Conservation (phyloP, 2,888 invertebrate species). For the Caenorhabditis sp. region DNA sequence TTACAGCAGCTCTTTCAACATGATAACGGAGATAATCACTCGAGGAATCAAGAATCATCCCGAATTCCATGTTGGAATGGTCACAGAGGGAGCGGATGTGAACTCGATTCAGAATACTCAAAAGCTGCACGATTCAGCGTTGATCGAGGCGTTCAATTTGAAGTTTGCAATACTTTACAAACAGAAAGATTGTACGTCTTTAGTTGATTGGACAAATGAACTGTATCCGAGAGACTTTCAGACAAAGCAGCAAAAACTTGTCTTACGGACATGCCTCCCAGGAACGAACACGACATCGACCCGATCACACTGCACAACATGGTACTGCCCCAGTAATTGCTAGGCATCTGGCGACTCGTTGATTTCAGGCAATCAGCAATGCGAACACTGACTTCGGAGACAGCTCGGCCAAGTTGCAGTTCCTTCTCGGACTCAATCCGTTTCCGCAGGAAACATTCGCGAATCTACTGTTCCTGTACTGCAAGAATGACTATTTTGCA, state of each 20-base stretch:
- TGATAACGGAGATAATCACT: slow-evolving; percentile 96
- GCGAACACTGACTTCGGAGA: slow-evolving; percentile 88
- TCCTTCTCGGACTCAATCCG: slow-evolving; percentile 94
- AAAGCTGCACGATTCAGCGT: slow-evolving; percentile 94
- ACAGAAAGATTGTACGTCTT: slow-evolving; percentile 91
- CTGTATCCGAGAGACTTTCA: slow-evolving; percentile 67
- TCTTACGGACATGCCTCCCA: slow-evolving; percentile 86
- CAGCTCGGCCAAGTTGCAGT: slow-evolving; percentile 95
- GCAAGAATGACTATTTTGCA: slow-evolving; percentile 97
- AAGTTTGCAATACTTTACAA: slow-evolving; percentile 99
- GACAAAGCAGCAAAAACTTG: slow-evolving; percentile 83
- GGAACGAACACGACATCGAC: slow-evolving; percentile 97
- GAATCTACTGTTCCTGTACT: slow-evolving; percentile 94
- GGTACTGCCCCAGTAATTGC: too few relatives aligned
- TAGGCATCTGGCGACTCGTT: not conserved
- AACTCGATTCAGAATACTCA: slow-evolving; percentile 96
- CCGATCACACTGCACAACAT: slow-evolving; percentile 95
- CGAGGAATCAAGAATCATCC: slow-evolving; percentile 96
- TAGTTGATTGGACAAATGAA: slow-evolving; percentile 69
- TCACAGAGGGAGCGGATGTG: slow-evolving; percentile 87
- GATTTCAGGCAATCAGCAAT: slow-evolving; percentile 38
- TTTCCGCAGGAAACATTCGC: slow-evolving; percentile 98
- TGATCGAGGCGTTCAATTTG: slow-evolving; percentile 97
- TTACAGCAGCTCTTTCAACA: slow-evolving; percentile 93
- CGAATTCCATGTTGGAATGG: slow-evolving; percentile 69